Conservation (phyloP, 2,113 vertebrate genomes). For the Sterrhoptilus dennistouni region DNA sequence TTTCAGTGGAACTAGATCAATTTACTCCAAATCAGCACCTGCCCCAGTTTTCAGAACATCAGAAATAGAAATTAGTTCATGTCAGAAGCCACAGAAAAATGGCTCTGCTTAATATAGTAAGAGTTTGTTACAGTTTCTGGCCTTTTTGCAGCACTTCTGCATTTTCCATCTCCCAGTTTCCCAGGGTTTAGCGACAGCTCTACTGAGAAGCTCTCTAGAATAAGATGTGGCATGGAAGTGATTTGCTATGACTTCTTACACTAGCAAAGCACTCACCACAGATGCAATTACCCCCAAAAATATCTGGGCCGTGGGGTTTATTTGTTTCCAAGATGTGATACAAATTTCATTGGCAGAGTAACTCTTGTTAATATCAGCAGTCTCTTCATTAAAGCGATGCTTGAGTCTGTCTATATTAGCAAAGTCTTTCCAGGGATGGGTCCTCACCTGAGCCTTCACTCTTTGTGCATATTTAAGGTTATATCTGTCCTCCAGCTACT, state of each 20-base stretch:
- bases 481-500: background rate
- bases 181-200: background rate
- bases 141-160: background rate
- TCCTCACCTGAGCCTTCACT: background rate
- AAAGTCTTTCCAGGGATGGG: background rate
- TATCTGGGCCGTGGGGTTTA: background rate
- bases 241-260: background rate
- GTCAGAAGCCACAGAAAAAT: slow-evolving; percentile 8
- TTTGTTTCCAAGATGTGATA: background rate
- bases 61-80: slow-evolving; percentile 43
- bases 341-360: background rate
- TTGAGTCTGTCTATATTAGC: background rate
- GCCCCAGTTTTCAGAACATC: slow-evolving; percentile 40
- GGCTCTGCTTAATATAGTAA: slow-evolving; percentile 4
- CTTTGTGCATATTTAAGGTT: background rate
- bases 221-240: background rate
- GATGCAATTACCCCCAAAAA: background rate
- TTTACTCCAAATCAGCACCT: background rate
- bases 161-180: background rate
- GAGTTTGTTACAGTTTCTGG: background rate
- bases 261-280: background rate
- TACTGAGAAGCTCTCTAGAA: background rate
- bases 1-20: background rate
- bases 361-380: background rate
- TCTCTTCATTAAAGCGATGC: background rate